Conservation (phyloP, 2,888 invertebrate species). For the Drosophila anceps region DNA sequence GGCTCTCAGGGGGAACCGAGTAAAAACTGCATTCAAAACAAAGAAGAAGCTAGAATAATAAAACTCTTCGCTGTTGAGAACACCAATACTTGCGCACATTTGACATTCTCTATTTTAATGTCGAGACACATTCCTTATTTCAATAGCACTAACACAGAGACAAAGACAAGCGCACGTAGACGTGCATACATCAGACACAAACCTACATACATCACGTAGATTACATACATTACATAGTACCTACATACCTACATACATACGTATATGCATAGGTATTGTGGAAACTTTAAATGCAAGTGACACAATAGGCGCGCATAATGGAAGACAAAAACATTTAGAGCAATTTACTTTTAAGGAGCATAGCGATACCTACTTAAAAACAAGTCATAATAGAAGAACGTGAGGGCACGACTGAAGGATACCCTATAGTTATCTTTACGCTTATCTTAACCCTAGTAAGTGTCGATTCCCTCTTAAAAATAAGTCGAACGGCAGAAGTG, state of each 20-base stretch:
- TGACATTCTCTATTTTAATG: conserved; percentile 64
- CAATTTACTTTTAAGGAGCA: conserved; percentile 69
- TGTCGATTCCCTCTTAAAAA: not conserved
- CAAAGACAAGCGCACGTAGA: conserved; percentile 13
- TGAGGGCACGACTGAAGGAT: not conserved
- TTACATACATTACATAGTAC: conserved; percentile 7
- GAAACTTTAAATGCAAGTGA: conserved; percentile 69
- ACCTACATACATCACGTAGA: conserved; percentile 14
- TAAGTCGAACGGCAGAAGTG: not conserved
- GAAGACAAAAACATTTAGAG: conserved; percentile 69
- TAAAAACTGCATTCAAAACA: conserved; percentile 59
- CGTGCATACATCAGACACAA: conserved; percentile 8
- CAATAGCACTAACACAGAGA: conserved; percentile 42
- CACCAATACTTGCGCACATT: conserved; percentile 61
- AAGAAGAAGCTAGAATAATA: conserved; percentile 58
- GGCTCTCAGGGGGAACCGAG: conserved; percentile 10
- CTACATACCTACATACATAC: not conserved
- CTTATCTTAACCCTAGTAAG: not conserved
- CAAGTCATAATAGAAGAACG: not conserved
- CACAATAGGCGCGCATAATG: conserved; percentile 72
- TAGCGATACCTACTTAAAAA: conserved; percentile 61
- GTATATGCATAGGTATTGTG: conserved; percentile 50
- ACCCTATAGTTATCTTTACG: not conserved
- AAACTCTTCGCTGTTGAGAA: conserved; percentile 41
- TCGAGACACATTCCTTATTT: conserved; percentile 57